Base-by-base conservation (phyloP, 2,113 vertebrate genomes). In the Neodon shergylaensis region DNA sequence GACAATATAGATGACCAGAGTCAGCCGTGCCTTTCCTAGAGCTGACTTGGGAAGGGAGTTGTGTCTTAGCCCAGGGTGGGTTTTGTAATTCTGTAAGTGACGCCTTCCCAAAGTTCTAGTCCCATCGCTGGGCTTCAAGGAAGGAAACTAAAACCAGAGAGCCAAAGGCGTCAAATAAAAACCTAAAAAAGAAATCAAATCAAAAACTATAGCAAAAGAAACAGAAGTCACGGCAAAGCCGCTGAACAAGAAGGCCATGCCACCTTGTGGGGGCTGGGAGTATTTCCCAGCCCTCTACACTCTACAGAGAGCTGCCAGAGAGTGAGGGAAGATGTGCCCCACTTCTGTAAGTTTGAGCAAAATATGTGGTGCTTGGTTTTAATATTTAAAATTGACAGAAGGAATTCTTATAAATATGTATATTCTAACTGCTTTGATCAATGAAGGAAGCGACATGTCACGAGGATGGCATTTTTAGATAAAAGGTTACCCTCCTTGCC, bases 201-300 rank as follows among this genome's bases (percentile, higher is more conserved):
- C 90, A 94, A 92, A 86, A 89, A 91, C 66, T 31, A 94, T 17
- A 92, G 74, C 44, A 87, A 61, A n/a, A 90, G 65, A 95, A 97
- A 49, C 52, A 95, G 66, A 95, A 93, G 92, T 70, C 66, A 94
- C 83, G 24, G 36, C 90, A 91, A 84, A 11, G 14, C 54, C 88
- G 92, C 96, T 96, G 83, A 88, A 84, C 72, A 97, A 98, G 96
- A 96, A 95, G 91, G 90, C 76, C 96, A 91, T 97, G 72, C 94
- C 42, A 90, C 61, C 77, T 94, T 97, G 58, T 96, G 93, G 61
- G 79, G 82, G 90, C 21, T 94, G 0, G 6, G 3, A 39, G 88
- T 58, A 94, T 98, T 97, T 92, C 96, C 89, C 94, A 88, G 78
- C 11, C 65, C 77, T 73, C 28, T 63, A 24, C 63, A 49, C 61